Evolutionary conservation across 2,888 invertebrate genomes (phyloP), one percentile per base, ranked within the genome.

Genomic region (Hydriomena furcata): DNA sequence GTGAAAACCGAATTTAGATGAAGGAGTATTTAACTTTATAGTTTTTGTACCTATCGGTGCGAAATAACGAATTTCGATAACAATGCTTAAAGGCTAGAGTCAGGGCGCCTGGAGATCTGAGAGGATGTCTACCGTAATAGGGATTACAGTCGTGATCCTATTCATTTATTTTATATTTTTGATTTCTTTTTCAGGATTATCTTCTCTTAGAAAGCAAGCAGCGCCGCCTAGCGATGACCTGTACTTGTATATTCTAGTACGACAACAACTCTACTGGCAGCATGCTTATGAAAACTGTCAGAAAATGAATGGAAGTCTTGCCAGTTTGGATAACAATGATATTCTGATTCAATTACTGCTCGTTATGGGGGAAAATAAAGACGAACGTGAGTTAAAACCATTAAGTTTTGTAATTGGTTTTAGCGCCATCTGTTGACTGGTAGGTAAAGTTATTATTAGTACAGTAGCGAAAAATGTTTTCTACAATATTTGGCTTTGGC

Each of bases 311-410:
- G 90, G 88, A 0, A 68, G 76, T 0, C 72, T 91, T 0, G 88
- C 88, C 0, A 66, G 58, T 6, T 40, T 87, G 1, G 85, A 86
- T 1, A 83, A 52, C 30, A 67, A 67, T 1, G 86, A 88, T 4
- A 59, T 82, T 1, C 38, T 89, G 11, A 66, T 82, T 7, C 84
- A 88, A 32, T 49, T 90, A 10, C 45, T 90, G 12, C 53, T 89
- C 1, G 61, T 82, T 0, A 90, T 90, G 90, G 88, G 85, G 0
- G 90, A 89, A 55, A 84, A 83, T 66, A 82, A 76, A 50, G 79
- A 88, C 0, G 71, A 79, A 59, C 84, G 90, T 89, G 36, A 79
- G 87, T 51, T 51, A n/a, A n/a, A n/a, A n/a, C n/a, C n/a, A 1
- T 11, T 7, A 12, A 3, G 1, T 7, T 31, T 31, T 31, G 4